Conservation (phyloP, 2,797 vertebrate genomes). For the Hypotaenidia philippensis region DNA sequence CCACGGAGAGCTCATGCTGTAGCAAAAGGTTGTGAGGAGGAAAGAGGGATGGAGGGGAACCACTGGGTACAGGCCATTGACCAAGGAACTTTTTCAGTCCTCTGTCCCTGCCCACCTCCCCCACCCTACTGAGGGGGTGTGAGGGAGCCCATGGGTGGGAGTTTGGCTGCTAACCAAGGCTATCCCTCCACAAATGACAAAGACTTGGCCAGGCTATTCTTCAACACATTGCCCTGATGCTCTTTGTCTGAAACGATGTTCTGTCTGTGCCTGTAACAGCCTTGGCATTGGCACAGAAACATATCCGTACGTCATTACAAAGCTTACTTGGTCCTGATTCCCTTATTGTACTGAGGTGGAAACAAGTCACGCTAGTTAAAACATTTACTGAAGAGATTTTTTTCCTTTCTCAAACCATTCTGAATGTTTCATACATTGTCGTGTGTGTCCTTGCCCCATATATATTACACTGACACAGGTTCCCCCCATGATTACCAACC, state of each 20-base stretch:
- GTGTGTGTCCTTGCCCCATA: background rate
- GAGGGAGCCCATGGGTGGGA: rapidly evolving
- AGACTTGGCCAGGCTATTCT: background rate
- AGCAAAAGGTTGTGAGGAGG: background rate
- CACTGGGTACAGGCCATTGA: background rate
- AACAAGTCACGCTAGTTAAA: background rate
- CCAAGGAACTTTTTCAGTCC: background rate
- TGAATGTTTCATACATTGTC: background rate
- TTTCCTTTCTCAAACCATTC: background rate
- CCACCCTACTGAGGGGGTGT: rapidly evolving
- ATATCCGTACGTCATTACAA: background rate
- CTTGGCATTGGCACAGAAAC: background rate
- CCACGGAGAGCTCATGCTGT: background rate
- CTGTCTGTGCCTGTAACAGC: background rate
- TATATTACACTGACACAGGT: rapidly evolving
- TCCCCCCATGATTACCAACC: background rate
- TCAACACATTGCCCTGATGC: background rate
- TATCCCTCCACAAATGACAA: background rate
- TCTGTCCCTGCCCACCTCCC: too few species aligned
- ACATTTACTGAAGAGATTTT: background rate
- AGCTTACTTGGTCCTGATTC: background rate
- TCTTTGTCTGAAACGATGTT: background rate
- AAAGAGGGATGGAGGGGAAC: background rate
- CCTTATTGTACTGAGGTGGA: background rate
- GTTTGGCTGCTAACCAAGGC: background rate